These are phyloP conservation scores for Somateria mollissima DNA, from an alignment of 2,797 vertebrate species.

Conservation along the genomic window DNA sequence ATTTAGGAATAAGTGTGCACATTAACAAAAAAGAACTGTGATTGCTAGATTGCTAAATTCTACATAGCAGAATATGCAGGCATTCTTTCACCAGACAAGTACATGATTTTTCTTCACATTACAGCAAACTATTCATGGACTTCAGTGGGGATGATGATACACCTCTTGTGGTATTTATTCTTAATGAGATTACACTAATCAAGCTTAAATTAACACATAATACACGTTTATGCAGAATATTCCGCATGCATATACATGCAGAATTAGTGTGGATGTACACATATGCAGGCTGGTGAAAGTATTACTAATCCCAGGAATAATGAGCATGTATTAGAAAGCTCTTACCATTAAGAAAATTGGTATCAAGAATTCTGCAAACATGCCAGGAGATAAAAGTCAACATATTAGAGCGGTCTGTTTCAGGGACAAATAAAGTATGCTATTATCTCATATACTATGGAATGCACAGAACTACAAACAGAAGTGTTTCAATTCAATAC, in stretches of 20 bases:
- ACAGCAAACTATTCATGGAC: not conserved
- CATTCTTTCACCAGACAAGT: not conserved
- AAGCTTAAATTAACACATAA: constrained; percentile 21
- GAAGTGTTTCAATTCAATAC: constrained; percentile 79
- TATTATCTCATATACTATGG: constrained; percentile 50
- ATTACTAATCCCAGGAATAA: not conserved
- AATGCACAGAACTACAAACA: constrained; percentile 72
- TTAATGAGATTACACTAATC: constrained; percentile 38
- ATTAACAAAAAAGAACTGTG: not conserved
- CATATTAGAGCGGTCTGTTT: constrained; percentile 42
- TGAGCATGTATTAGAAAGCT: not conserved
- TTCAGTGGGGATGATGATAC: constrained; percentile 20
- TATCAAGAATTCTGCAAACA: not conserved
- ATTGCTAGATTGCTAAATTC: not conserved
- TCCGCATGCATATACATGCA: not conserved
- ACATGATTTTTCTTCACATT: not conserved
- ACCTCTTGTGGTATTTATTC: constrained; percentile 35
- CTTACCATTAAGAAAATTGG: not conserved
- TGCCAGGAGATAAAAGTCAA: constrained; percentile 47
- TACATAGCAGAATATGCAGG: not conserved
- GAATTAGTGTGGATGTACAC: not conserved
- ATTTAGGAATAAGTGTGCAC: not conserved
- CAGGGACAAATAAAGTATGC: constrained; percentile 63
- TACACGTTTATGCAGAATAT: too few relatives aligned
- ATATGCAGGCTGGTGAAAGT: not conserved